Evolutionary conservation across 2,888 invertebrate species (phyloP).

Genomic region (Diachrysia chrysitis): DNA sequence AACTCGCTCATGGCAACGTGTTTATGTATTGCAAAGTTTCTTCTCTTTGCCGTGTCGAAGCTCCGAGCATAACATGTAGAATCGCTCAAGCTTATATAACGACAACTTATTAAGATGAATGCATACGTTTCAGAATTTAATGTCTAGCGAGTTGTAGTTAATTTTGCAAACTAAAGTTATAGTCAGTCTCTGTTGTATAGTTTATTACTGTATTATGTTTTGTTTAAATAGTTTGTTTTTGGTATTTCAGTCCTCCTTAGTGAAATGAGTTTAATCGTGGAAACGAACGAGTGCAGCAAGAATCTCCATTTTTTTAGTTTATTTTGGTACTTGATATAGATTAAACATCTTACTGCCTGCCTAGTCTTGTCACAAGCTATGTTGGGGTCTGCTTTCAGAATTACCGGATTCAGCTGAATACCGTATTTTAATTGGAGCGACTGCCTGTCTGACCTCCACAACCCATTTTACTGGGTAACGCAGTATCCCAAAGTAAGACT

Average conservation of each 20-base stretch:
- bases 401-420: too few relatives aligned
- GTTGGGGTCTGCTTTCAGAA: too few relatives aligned
- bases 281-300: not conserved
- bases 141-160: not conserved
- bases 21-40: slow-evolving; percentile 41
- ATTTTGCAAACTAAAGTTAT: slow-evolving; percentile 1
- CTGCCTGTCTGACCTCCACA: too few relatives aligned
- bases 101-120: slow-evolving; percentile 11
- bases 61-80: slow-evolving; percentile 16
- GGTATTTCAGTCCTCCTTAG: not conserved
- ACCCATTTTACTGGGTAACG: too few relatives aligned
- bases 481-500: too few relatives aligned
- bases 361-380: too few relatives aligned
- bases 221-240: not conserved
- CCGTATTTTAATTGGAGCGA: too few relatives aligned
- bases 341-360: too few relatives aligned
- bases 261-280: not conserved
- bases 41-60: slow-evolving; percentile 35
- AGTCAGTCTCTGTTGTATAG: not conserved
- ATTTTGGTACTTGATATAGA: too few relatives aligned
- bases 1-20: slow-evolving; percentile 24
- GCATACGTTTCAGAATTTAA: slow-evolving; percentile 10
- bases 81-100: slow-evolving; percentile 33
- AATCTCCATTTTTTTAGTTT: not conserved
- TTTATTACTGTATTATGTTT: not conserved